phyloP scores from a whole-genome alignment of 1,140 invertebrate genomes.

The Trigoniulus corallinus region DNA sequence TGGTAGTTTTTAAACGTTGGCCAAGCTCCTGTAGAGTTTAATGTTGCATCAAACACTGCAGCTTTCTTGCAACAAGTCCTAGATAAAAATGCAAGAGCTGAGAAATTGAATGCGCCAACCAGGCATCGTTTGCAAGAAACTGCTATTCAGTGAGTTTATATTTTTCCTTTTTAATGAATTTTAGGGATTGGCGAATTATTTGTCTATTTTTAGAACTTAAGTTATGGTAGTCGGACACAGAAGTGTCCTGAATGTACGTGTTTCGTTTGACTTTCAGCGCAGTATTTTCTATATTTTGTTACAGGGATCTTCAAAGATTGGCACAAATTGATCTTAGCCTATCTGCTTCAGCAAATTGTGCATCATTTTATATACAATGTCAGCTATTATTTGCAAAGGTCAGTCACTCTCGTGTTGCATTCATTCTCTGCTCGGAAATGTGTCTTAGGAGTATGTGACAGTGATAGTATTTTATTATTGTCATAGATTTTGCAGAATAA shows the following conservation, averaged over 20 bases:
- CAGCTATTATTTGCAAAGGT: slow-evolving; percentile 29
- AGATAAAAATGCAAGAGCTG: slow-evolving; percentile 10
- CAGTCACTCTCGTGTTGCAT: slow-evolving; percentile 10
- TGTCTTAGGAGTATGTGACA: not conserved
- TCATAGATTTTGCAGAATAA: slow-evolving; percentile 15
- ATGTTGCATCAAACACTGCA: slow-evolving; percentile 7
- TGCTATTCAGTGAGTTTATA: slow-evolving; percentile 12
- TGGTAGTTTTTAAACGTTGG: not conserved
- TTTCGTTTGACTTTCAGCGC: too few relatives aligned
- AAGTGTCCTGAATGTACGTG: too few relatives aligned
- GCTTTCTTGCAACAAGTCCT: slow-evolving; percentile 14
- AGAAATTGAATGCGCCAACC: slow-evolving; percentile 8
- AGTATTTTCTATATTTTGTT: too few relatives aligned
- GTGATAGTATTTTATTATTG: not conserved
- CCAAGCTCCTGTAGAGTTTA: not conserved
- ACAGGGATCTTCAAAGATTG: slow-evolving; percentile 34
- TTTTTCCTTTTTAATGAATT: not conserved
- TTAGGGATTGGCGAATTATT: slow-evolving; percentile 10
- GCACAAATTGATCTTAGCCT: slow-evolving; percentile 67
- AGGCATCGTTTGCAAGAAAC: slow-evolving; percentile 12
- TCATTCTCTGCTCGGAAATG: not conserved
- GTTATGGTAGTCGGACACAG: too few relatives aligned
- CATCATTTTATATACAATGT: slow-evolving; percentile 53
- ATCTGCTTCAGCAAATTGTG: slow-evolving; percentile 69
- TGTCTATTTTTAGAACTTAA: slow-evolving; percentile 6